These are phyloP conservation scores for Mellilla xanthometata DNA, from an alignment of 2,888 invertebrate species.

Conservation along the genomic window DNA sequence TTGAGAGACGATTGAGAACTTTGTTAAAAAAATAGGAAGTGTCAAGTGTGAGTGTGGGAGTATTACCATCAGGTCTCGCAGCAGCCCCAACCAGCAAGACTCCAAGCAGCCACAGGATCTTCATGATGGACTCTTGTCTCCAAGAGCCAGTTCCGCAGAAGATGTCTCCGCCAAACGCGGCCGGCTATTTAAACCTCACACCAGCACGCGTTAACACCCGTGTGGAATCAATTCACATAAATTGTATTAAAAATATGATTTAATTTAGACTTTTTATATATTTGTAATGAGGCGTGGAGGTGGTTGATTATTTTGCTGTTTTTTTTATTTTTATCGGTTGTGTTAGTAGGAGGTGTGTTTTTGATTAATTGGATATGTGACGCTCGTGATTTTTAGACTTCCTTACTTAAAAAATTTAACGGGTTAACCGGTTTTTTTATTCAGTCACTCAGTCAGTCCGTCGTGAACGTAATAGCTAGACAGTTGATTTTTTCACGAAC, in stretches of 20 bases:
- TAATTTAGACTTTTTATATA: constrained; percentile 51
- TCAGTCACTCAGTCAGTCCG: no score
- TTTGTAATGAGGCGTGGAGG: constrained; percentile 48
- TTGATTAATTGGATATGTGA: no score
- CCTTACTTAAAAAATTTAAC: no score
- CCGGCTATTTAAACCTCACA: constrained; percentile 51
- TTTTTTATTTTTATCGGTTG: no score
- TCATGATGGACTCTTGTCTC: constrained; percentile 36
- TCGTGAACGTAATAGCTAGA: no score
- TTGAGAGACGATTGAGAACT: no score
- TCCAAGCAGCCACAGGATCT: constrained; percentile 40
- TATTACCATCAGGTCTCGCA: constrained; percentile 33
- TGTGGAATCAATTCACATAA: constrained; percentile 60
- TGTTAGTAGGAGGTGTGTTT: no score
- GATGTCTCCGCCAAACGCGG: constrained; percentile 36
- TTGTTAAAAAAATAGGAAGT: no score
- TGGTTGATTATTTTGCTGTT: constrained; percentile 28
- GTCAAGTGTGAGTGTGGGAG: background rate
- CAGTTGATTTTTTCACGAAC: no score
- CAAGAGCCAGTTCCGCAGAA: constrained; percentile 47
- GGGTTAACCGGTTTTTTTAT: no score
- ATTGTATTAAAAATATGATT: constrained; percentile 20
- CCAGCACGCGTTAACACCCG: constrained; percentile 54
- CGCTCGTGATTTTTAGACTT: no score
- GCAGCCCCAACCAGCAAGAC: constrained; percentile 33